Evolutionary conservation across 2,888 invertebrate species (phyloP), one percentile per base, ranked within the genome.

Genomic region (Caenorhabditis afra): DNA sequence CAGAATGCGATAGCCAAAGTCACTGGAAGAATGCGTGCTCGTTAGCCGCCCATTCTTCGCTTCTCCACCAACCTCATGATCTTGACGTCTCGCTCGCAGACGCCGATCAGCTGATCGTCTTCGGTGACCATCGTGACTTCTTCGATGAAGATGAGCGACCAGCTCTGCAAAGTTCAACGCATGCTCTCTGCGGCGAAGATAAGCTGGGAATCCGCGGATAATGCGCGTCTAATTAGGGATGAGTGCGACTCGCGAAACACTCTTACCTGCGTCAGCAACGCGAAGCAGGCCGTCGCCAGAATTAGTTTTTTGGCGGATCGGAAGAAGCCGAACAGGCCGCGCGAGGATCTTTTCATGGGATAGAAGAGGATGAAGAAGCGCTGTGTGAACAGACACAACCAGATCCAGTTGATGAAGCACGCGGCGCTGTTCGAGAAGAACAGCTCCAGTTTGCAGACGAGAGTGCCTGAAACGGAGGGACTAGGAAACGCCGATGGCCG

Each of bases 351-450:
- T 62, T 85, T 84, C 74, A 87, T 80, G 2, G 87, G 85, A 44
- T 85, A 87, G 73, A 87, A 83, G 8, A 87, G 79, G 55, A 85
- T 68, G 52, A 85, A 84, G 58, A 83, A 87, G 44, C 87, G 75
- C 55, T 87, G 87, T 11, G 83, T 74, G 66, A 86, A 87, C 75
- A 87, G 81, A 45, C 82, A 76, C 12, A 87, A 74, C 87, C 87
- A 87, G 3, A 81, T 66, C 87, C 87, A 87, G 55, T 87, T 87
- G 50, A 80, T 81, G 71, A 86, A 87, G 45, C 86, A 86, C 16
- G 86, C 82, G 1, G 85, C 84, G 10, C 70, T 74, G 65, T 86
- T 87, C 5, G 86, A 87, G 58, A 87, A 41, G 70, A 87, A 88
- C 4, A 84, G 78, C 41, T 87, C 80, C 3, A 81, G 55, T 77